These are phyloP conservation scores for Drosophila diplacantha DNA, from an alignment of 2,888 invertebrate species.

Conservation along the genomic window DNA sequence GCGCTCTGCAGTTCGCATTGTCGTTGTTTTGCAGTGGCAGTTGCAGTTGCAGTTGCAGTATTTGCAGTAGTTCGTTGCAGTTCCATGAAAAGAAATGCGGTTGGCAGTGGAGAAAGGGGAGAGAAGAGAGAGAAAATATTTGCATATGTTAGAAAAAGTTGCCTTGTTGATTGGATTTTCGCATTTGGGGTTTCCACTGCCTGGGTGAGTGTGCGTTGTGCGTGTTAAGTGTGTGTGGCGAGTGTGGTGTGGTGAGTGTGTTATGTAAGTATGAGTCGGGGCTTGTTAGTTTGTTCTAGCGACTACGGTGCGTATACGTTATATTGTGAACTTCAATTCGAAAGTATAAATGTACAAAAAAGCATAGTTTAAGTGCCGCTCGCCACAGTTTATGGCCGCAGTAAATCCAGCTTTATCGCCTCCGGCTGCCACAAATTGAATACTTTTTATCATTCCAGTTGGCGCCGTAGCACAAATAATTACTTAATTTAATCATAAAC, in stretches of 20 bases:
- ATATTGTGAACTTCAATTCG: slow-evolving; percentile 30
- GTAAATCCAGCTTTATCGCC: slow-evolving; percentile 30
- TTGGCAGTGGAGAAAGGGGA: slow-evolving; percentile 4
- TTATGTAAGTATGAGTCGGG: slow-evolving; percentile 18
- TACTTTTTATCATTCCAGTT: slow-evolving; percentile 42
- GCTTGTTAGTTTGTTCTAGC: slow-evolving; percentile 51
- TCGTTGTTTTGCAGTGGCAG: slow-evolving; percentile 36
- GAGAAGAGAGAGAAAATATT: slow-evolving; percentile 44
- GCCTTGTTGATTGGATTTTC: slow-evolving; percentile 37
- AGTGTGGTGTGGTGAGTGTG: slow-evolving; percentile 13
- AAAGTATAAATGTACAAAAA: slow-evolving; percentile 24
- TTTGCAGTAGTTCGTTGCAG: slow-evolving; percentile 34
- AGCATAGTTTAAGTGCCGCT: slow-evolving; percentile 29
- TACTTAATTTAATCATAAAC: slow-evolving; percentile 70
- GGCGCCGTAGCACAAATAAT: slow-evolving; percentile 64
- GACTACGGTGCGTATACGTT: slow-evolving; percentile 57
- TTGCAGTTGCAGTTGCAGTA: slow-evolving; percentile 19
- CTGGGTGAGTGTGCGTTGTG: slow-evolving; percentile 29
- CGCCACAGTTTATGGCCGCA: slow-evolving; percentile 23
- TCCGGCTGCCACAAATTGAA: slow-evolving; percentile 42
- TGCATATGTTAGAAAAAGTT: slow-evolving; percentile 57
- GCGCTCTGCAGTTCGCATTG: slow-evolving; percentile 72
- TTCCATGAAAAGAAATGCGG: slow-evolving; percentile 31
- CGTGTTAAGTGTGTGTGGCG: slow-evolving; percentile 9
- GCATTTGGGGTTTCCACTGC: slow-evolving; percentile 26